Conservation (phyloP, 2,113 vertebrate species). For the Engystomops pustulosus region DNA sequence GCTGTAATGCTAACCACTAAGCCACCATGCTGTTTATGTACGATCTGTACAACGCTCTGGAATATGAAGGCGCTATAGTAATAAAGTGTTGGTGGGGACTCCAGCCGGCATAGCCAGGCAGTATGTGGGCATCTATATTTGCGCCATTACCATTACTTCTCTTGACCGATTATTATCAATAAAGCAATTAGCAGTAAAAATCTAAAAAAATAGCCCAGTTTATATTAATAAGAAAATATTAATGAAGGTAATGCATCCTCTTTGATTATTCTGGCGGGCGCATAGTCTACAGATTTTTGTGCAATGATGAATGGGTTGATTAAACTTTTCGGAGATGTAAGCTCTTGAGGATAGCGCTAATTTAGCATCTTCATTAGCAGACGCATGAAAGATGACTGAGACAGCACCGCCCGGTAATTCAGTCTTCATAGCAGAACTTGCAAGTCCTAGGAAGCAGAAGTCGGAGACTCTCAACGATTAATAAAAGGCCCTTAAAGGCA, state of each 20-base stretch:
- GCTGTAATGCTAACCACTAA: no score
- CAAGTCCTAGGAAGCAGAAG: not conserved
- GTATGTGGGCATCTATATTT: no score
- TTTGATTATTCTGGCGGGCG: not conserved
- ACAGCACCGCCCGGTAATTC: not conserved
- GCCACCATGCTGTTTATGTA: no score
- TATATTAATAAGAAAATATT: not conserved
- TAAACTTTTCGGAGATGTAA: slow-evolving; percentile 2
- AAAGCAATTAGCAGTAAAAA: not conserved
- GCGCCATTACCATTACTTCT: not conserved
- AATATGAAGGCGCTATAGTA: no score
- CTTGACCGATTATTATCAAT: not conserved
- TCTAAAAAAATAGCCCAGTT: not conserved
- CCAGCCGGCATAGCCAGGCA: no score
- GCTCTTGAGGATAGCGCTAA: slow-evolving; percentile 26
- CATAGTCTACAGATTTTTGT: not conserved
- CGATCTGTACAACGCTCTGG: no score
- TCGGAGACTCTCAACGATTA: slow-evolving; percentile 22
- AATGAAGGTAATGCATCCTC: not conserved
- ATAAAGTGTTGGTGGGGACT: no score
- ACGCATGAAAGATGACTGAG: slow-evolving; percentile 22
- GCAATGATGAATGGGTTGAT: slow-evolving; percentile 14
- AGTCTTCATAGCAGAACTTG: not conserved
- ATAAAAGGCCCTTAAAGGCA: slow-evolving; percentile 44
- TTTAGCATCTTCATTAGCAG: slow-evolving; percentile 43